Percentiles rank a stretch among this genome's conserved stretches.
Conservation (phyloP, 2,113 vertebrate species). For the Equus quagga region DNA sequence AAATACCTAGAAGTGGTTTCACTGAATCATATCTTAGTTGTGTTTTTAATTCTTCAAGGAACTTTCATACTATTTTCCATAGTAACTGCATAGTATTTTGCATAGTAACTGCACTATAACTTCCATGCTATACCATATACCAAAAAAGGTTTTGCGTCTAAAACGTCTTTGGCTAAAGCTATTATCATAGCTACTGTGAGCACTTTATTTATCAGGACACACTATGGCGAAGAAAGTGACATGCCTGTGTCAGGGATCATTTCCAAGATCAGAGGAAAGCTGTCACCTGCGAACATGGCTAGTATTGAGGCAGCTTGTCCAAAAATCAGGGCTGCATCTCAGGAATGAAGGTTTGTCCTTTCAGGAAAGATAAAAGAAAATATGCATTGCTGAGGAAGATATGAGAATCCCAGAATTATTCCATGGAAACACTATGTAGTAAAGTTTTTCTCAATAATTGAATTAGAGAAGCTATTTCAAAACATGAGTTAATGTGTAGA, state of each 20-base stretch:
- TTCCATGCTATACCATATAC: background rate
- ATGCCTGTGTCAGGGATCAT: background rate
- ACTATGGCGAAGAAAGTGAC: background rate
- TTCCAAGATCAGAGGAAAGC: background rate
- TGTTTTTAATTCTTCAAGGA: background rate
- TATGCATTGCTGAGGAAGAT: background rate
- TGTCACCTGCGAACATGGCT: background rate
- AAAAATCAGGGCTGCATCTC: background rate
- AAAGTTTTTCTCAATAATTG: background rate
- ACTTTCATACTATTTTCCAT: background rate
- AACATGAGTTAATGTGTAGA: background rate
- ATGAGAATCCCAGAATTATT: background rate
- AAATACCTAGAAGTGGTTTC: background rate
- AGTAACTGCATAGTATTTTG: background rate
- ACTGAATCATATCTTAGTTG: background rate
- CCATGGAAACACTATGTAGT: background rate
- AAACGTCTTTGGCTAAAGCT: background rate
- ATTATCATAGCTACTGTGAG: background rate
- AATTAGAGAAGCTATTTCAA: background rate
- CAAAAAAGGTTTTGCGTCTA: background rate
- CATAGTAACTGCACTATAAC: background rate
- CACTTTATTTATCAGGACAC: background rate
- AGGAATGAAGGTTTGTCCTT: background rate
- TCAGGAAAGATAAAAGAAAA: background rate
- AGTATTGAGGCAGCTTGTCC: background rate